These are phyloP conservation scores for Echiichthys vipera DNA, from an alignment of 2,797 vertebrate genomes.

Conservation along the genomic window DNA sequence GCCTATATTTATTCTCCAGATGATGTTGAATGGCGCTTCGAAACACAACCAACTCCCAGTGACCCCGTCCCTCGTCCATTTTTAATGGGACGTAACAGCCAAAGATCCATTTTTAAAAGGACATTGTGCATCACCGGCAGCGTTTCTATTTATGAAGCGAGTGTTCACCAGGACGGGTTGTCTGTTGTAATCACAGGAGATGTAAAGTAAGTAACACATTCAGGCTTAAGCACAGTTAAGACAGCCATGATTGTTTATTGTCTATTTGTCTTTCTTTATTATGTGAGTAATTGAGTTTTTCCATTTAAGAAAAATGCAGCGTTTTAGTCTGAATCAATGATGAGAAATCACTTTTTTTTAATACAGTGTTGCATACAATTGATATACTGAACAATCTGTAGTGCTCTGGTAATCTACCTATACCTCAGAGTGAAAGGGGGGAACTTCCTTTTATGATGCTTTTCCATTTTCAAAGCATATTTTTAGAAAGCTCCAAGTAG, in stretches of 20 bases:
- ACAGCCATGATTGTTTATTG: too few relatives aligned
- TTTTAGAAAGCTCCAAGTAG: neutral
- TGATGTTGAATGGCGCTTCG: conserved; percentile 32
- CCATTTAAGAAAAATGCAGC: too few relatives aligned
- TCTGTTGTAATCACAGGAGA: conserved; percentile 42
- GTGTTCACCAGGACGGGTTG: conserved; percentile 18
- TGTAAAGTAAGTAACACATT: conserved; percentile 15
- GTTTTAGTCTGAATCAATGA: too few relatives aligned
- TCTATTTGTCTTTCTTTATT: neutral
- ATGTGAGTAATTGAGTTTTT: neutral
- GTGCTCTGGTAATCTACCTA: neutral
- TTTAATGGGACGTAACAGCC: conserved; percentile 66
- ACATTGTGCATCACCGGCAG: conserved; percentile 31
- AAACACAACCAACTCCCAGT: conserved; percentile 50
- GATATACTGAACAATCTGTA: neutral
- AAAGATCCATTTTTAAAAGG: conserved; percentile 64
- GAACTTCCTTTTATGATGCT: conserved; percentile 26
- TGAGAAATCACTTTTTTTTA: neutral
- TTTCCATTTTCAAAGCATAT: conserved; percentile 18
- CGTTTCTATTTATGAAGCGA: conserved; percentile 54
- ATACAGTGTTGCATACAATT: neutral
- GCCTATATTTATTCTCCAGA: conserved; percentile 37
- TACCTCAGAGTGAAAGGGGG: neutral
- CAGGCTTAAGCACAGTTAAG: neutral
- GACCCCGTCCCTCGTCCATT: conserved; percentile 63